Base-by-base conservation (phyloP, 2,888 invertebrate genomes). In the Lomographa bimaculata region DNA sequence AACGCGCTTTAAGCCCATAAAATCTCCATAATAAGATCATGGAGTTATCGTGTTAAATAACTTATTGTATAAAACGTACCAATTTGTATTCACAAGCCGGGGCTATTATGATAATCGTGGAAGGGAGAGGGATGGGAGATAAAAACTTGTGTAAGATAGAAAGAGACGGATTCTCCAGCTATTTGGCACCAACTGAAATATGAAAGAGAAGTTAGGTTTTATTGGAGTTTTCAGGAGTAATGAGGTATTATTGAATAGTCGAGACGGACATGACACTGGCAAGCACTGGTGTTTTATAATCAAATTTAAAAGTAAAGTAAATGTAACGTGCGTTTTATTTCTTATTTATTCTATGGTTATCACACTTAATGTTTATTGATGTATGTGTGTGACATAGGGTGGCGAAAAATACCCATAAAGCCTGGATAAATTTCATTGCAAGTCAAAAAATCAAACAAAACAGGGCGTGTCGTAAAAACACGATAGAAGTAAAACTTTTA, bases 21-120 rank as follows among this genome's bases (percentile, higher is more conserved):
- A 64, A 65, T 63, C 53, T 50, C 46, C 57, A 59, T 61, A 64
- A 60, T 65, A 60, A 60, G 60, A 71, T 74, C 68, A 70, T 74
- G 50, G 65, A 64, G 49, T 43, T 57, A 60, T 60, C 61, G 66
- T 74, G 71, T 75, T 80, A 77, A 79, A 82, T 79, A 82, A 76
- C 74, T 85, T 83, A 72, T 76, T 75, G 79, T 78, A 84, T 80
- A 83, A 83, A 82, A 85, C 71, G 66, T 67, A 72, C 82, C 81
- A 77, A 84, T 85, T 85, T 77, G 74, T 86, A 86, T 85, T 82
- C 85, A 70, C 65, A 59, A 56, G 60, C 64, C 54, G 61, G 44
- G 65, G 49, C 53, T 59, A 82, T 83, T 82, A 81, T 77, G 78
- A 82, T 83, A 82, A 79, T 79, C 77, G 73, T 62, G 56, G 49